Evolutionary conservation across 2,888 invertebrate genomes (phyloP), one percentile per base, ranked within the genome.

Genomic region (Orthosia gothica): DNA sequence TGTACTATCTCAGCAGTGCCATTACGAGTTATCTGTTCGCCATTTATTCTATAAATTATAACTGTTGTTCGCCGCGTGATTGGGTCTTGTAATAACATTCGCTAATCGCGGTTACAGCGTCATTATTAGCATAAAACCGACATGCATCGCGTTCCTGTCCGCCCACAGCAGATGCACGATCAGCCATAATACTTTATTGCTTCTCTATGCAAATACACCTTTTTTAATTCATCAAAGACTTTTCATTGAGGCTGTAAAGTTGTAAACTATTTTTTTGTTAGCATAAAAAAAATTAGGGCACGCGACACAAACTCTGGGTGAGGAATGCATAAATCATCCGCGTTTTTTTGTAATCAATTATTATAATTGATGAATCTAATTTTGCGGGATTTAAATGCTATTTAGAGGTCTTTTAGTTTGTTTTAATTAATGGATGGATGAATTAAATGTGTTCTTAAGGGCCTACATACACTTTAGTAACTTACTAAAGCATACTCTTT

Each of bases 131-230:
- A 96, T 95, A 95, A 93, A 95, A 92, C 86, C 84, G 82, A 85
- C 92, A 94, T 93, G 91, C 89, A 91, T 94, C 91, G 89, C 86
- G 73, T 75, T 59, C 18, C 72, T 79, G 85, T 89, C 91, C 95
- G 95, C 95, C 94, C 93, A 94, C 90, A 92, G 89, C 95, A 95
- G 93, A 94, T 94, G 94, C 89, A 91, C 84, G 87, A 89, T 89
- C 87, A 79, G 79, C 87, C 84, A 84, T 78, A 86, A 64, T 73
- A 70, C 90, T 89, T 92, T 93, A 93, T 91, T 88, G 87, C 84
- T 91, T 91, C 90, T 87, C 88, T 95, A 95, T 96, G 95, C 92
- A 92, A 95, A 96, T 95, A 87, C 84, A 71, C 13, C 50, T 80
- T 81, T 91, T 92, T 89, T 87, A 85, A 90, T 91, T 89, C 87